Evolutionary conservation across 2,797 vertebrate genomes (phyloP).

Genomic region (Eospalax fontanierii): DNA sequence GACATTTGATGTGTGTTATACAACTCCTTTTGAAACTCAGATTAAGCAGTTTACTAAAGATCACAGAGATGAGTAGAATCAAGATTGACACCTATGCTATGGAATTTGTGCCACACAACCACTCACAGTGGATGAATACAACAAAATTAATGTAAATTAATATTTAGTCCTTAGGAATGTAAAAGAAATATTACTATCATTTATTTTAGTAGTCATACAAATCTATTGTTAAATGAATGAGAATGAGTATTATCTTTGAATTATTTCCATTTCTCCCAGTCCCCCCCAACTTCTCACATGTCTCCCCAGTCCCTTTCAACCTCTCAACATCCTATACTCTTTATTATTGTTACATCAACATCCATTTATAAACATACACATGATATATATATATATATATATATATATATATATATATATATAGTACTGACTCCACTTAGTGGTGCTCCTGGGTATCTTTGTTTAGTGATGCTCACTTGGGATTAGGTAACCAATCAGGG

Average conservation of each 20-base stretch:
- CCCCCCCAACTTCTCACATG: no score
- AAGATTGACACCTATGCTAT: neutral
- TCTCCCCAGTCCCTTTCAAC: no score
- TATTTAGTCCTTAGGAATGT: neutral
- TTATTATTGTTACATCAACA: no score
- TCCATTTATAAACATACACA: no score
- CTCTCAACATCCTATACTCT: neutral
- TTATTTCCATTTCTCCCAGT: neutral
- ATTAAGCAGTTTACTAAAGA: neutral
- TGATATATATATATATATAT: no score
- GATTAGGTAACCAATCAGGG: no score
- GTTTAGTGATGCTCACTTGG: no score
- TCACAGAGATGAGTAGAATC: neutral
- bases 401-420: no score
- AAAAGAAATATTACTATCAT: neutral
- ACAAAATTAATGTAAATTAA: neutral
- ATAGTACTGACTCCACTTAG: no score
- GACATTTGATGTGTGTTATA: neutral
- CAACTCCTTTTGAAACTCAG: neutral
- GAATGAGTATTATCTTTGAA: conserved; percentile 28
- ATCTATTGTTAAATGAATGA: neutral
- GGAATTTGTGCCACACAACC: neutral
- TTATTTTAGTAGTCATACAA: neutral
- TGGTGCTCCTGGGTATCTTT: no score
- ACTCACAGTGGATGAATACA: neutral